These are phyloP conservation scores for Rotaria macrura DNA, from an alignment of 2,888 invertebrate species.

Conservation along the genomic window DNA sequence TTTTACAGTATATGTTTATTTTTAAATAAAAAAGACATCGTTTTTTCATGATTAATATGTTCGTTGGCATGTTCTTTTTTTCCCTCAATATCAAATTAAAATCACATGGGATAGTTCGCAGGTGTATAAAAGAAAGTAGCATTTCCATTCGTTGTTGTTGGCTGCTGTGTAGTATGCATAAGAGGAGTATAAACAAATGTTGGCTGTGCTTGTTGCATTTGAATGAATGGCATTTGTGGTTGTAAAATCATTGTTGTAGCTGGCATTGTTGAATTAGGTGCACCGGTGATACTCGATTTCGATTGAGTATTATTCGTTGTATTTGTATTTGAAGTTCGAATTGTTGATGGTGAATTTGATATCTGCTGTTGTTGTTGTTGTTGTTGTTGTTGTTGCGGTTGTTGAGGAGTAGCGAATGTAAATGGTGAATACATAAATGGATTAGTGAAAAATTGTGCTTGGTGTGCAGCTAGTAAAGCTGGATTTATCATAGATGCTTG, in stretches of 20 bases:
- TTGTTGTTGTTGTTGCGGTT: too few species aligned
- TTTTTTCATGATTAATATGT: too few species aligned
- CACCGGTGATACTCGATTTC: background rate
- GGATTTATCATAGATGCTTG: background rate
- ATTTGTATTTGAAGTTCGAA: background rate
- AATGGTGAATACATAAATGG: slow-evolving; percentile 2
- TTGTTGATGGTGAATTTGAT: background rate
- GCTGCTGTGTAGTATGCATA: background rate
- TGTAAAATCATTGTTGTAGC: background rate
- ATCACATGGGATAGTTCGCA: background rate
- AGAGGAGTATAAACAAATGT: background rate
- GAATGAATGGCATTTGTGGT: background rate
- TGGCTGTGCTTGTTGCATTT: slow-evolving; percentile 6
- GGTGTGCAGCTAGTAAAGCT: background rate
- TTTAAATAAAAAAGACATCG: too few species aligned
- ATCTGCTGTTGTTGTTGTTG: background rate
- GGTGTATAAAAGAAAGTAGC: background rate
- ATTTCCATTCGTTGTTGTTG: background rate
- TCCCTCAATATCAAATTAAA: background rate
- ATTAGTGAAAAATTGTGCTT: background rate
- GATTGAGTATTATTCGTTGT: background rate
- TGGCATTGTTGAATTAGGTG: background rate
- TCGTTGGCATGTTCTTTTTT: background rate
- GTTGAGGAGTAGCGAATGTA: background rate
- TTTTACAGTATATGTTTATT: too few species aligned